These are phyloP conservation scores for Escarpia spicata DNA, from an alignment of 2,888 invertebrate species.

Conservation along the genomic window DNA sequence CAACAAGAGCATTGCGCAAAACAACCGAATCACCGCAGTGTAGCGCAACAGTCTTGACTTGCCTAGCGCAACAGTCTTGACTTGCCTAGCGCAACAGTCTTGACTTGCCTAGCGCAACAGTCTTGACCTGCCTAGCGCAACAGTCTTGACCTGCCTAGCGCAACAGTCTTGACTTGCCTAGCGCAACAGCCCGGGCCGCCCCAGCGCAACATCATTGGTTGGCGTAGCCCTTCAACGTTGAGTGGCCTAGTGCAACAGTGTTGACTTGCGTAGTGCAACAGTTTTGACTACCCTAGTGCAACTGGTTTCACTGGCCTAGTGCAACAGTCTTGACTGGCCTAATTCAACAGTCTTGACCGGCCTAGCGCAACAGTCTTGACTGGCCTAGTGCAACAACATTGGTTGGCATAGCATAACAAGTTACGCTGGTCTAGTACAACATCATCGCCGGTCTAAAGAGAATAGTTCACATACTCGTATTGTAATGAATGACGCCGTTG, in stretches of 20 bases:
- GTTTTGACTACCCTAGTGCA: not conserved
- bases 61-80: no score
- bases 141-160: not conserved
- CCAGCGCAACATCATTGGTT: not conserved
- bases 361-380: not conserved
- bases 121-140: not conserved
- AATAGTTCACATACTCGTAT: not conserved
- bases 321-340: not conserved
- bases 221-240: not conserved
- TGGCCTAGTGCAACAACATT: not conserved
- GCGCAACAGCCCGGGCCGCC: not conserved
- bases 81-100: no score
- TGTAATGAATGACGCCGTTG: not conserved
- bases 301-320: not conserved
- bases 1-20: not conserved
- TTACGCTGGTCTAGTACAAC: no score
- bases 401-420: no score
- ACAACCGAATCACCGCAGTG: not conserved
- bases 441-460: not conserved
- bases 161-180: not conserved
- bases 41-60: not conserved
- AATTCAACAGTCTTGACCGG: not conserved
- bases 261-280: not conserved
- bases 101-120: not conserved
- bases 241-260: not conserved